A percentile compares a stretch with the other conserved stretches of the same genome.
phyloP scores from a whole-genome alignment of 2,888 invertebrate species.

The Arrhopalites spinosus region DNA sequence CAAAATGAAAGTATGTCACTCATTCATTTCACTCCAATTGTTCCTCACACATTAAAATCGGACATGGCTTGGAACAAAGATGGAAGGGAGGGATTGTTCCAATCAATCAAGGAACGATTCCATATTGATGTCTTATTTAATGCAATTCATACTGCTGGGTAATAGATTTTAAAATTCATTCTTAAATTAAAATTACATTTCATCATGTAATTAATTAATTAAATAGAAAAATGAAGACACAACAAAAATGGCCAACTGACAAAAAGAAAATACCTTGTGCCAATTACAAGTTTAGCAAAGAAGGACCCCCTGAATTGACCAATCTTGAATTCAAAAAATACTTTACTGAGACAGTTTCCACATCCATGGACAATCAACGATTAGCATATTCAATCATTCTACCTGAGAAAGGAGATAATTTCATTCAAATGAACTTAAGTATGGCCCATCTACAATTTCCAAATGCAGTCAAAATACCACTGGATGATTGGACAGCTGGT shows the following conservation, averaged over 20 bases:
- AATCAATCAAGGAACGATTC: neutral
- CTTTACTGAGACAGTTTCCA: neutral
- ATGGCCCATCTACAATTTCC: neutral
- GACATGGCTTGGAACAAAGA: too few relatives aligned
- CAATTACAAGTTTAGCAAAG: neutral
- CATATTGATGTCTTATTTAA: neutral
- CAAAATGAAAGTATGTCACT: too few relatives aligned
- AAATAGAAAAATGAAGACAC: neutral
- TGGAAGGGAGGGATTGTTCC: too few relatives aligned
- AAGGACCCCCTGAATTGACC: neutral
- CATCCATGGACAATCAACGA: neutral
- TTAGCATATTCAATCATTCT: neutral
- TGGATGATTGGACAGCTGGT: neutral
- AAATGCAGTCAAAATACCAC: neutral
- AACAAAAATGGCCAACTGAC: neutral
- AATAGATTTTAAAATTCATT: too few relatives aligned
- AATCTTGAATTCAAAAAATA: too few relatives aligned
- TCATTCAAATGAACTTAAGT: neutral
- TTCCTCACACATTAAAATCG: neutral
- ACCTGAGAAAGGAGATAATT: neutral
- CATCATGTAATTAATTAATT: neutral
- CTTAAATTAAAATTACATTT: too few relatives aligned
- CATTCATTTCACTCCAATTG: neutral
- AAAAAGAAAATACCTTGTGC: neutral
- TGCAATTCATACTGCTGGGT: neutral